Evolutionary conservation across 1,140 invertebrate species (phyloP).

Genomic region (Leptinotarsa defecta): DNA sequence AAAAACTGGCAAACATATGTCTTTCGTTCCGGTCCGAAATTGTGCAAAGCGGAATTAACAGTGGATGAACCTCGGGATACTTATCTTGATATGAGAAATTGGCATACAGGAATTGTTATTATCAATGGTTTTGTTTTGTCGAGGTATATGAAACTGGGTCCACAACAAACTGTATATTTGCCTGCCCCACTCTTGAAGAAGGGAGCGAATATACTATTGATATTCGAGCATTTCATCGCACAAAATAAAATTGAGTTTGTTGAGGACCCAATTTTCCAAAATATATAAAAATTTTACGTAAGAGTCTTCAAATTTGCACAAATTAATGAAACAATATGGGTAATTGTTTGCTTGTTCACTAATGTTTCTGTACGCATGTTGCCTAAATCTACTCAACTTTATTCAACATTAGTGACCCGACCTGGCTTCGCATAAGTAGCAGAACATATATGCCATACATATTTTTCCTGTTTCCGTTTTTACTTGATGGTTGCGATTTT

Average conservation of each 20-base stretch:
- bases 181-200: constrained; percentile 62
- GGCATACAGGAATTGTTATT: constrained; percentile 66
- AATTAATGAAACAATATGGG: no score
- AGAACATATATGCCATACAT: no score
- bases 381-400: no score
- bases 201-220: constrained; percentile 59
- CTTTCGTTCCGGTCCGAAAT: constrained; percentile 43
- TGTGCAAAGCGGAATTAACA: constrained; percentile 50
- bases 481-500: no score
- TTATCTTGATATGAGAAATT: constrained; percentile 56
- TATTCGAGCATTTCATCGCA: constrained; percentile 53
- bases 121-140: constrained; percentile 70
- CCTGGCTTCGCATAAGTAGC: no score
- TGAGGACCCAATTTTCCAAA: constrained; percentile 30
- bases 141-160: constrained; percentile 63
- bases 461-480: no score
- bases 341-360: no score
- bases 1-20: constrained; percentile 32
- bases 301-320: no score
- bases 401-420: no score
- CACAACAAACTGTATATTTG: constrained; percentile 64
- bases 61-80: constrained; percentile 46
- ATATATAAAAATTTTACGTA: background rate
- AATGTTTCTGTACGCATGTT: no score
- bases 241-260: constrained; percentile 37